Conservation (phyloP, 1,140 invertebrate genomes). For the Adoxophyes honmai region DNA sequence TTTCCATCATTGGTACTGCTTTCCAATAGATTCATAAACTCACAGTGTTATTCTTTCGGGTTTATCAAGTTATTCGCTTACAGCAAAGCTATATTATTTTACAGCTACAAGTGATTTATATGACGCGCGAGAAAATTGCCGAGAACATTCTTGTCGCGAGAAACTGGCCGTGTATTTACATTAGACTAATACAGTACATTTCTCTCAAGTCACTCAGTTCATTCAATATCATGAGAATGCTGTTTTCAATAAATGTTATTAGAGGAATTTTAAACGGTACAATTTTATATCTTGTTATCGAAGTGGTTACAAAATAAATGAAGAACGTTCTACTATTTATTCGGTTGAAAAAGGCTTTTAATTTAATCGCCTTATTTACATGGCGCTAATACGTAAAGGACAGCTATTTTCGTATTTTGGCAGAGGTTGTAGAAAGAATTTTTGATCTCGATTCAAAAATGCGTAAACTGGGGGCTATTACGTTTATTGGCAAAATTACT, state of each 20-base stretch:
- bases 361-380: no score
- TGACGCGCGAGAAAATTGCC: conserved; percentile 8
- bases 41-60: conserved; percentile 33
- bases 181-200: background rate
- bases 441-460: no score
- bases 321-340: no score
- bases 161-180: conserved; percentile 3
- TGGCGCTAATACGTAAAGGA: no score
- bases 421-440: no score
- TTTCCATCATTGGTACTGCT: conserved; percentile 63
- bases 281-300: background rate
- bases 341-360: no score
- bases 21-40: conserved; percentile 56
- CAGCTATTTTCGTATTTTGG: no score
- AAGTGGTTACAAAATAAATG: no score
- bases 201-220: background rate
- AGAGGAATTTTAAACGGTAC: background rate
- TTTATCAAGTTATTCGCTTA: background rate
- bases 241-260: background rate
- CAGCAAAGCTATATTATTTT: background rate
- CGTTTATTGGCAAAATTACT: background rate
- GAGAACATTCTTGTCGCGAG: background rate
- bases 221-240: background rate
- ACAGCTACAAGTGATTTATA: background rate
- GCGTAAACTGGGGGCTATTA: background rate